Conservation (phyloP, 2,797 vertebrate species). For the Alfaro cultratus region DNA sequence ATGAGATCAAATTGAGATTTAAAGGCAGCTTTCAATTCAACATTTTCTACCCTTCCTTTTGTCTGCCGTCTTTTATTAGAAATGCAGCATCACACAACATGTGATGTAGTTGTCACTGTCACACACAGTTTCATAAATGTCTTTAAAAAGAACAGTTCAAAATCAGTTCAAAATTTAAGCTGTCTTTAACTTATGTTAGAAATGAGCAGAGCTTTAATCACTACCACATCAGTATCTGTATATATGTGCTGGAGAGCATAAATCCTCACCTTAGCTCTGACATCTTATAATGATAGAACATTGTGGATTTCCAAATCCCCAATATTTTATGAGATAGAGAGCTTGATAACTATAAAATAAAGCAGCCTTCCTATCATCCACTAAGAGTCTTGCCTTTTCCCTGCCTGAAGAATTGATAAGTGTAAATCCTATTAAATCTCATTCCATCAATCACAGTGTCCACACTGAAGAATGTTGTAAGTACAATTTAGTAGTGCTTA, state of each 20-base stretch:
- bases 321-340: neutral
- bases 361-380: neutral
- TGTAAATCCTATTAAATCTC: neutral
- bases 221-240: neutral
- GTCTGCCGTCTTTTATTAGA: neutral
- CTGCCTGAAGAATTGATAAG: neutral
- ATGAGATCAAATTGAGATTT: slow-evolving; percentile 21
- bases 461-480: neutral
- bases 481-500: neutral
- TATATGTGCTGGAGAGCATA: neutral
- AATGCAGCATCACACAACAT: neutral
- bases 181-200: neutral
- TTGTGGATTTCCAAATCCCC: neutral
- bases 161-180: neutral
- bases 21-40: neutral
- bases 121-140: neutral
- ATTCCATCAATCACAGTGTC: neutral
- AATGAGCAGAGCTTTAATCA: neutral
- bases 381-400: neutral
- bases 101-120: neutral
- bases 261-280: neutral
- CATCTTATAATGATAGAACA: neutral
- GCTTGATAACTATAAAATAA: neutral
- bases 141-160: neutral
- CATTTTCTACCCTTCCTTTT: neutral